Conservation (phyloP, 2,888 invertebrate genomes). For the Pomacea canaliculata region DNA sequence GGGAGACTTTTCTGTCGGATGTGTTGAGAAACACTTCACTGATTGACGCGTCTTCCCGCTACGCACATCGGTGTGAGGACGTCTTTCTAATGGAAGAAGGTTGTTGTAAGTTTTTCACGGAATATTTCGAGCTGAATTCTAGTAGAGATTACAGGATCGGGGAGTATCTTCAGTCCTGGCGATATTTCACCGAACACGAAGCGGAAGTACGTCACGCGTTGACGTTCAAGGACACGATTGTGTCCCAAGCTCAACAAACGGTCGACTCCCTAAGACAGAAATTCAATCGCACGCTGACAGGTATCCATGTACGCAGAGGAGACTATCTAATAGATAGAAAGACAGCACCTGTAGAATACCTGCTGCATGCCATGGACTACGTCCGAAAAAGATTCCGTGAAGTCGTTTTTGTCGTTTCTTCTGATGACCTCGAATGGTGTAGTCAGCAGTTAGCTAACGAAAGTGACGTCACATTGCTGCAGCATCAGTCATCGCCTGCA, state of each 20-base stretch:
- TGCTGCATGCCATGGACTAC: constrained; percentile 36
- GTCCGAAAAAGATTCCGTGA: constrained; percentile 32
- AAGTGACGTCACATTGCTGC: constrained; percentile 10
- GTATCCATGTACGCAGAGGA: constrained; percentile 4
- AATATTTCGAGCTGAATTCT: neutral
- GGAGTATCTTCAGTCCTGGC: neutral
- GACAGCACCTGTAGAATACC: constrained; percentile 38
- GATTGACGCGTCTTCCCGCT: constrained; percentile 53
- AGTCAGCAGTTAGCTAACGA: neutral
- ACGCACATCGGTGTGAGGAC: too few relatives aligned
- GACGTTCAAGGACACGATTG: neutral
- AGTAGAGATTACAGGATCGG: neutral
- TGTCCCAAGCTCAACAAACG: neutral
- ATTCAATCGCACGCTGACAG: too few relatives aligned
- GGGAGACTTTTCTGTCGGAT: neutral
- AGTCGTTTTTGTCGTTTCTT: constrained; percentile 41
- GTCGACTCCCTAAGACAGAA: too few relatives aligned
- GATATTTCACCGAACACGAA: neutral
- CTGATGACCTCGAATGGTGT: constrained; percentile 41
- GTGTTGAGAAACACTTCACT: too few relatives aligned
- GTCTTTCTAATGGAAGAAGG: too few relatives aligned
- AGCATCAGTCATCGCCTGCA: constrained; percentile 25
- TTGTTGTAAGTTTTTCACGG: too few relatives aligned
- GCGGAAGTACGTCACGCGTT: neutral
- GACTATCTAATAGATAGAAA: constrained; percentile 11